A percentile compares a stretch with the other conserved stretches of the same genome.
These are phyloP conservation scores for Campoletis raptor DNA, from an alignment of 2,888 invertebrate genomes.

Conservation along the genomic window DNA sequence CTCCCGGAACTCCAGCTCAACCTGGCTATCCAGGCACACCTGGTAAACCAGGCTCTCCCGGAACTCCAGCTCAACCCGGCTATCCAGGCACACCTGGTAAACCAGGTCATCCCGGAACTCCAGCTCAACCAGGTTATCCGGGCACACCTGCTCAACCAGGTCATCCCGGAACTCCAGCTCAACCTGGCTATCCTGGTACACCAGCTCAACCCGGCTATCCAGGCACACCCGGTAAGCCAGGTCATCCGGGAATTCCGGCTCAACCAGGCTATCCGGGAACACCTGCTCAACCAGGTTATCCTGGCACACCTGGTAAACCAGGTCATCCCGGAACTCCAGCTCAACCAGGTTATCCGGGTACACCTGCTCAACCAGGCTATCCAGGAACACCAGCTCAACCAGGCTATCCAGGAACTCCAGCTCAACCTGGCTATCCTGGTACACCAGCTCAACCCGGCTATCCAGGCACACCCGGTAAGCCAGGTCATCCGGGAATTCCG, in stretches of 20 bases:
- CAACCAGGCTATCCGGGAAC: conserved; percentile 74
- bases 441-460: conserved; percentile 59
- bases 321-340: conserved; percentile 76
- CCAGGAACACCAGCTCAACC: conserved; percentile 55
- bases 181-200: conserved; percentile 40
- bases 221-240: conserved; percentile 51
- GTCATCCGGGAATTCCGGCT: conserved; percentile 61
- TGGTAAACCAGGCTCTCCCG: conserved; percentile 74
- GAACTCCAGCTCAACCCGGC: conserved; percentile 41
- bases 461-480: conserved; percentile 50
- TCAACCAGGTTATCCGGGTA: conserved; percentile 80
- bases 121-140: conserved; percentile 51
- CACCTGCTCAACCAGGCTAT: conserved; percentile 68
- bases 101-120: conserved; percentile 48
- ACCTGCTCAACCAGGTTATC: conserved; percentile 61
- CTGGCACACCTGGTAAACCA: conserved; percentile 50
- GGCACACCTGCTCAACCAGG: conserved; percentile 58
- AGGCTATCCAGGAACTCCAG: conserved; percentile 38
- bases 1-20: conserved; percentile 44
- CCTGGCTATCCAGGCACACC: conserved; percentile 78
- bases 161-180: conserved; percentile 71
- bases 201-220: conserved; percentile 63
- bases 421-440: conserved; percentile 35
- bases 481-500: conserved; percentile 63
- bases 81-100: conserved; percentile 60